Percentiles rank a stretch among this genome's conserved stretches.
Evolutionary conservation across 2,113 vertebrate species (phyloP).

Genomic region (Pygoscelis adeliae): DNA sequence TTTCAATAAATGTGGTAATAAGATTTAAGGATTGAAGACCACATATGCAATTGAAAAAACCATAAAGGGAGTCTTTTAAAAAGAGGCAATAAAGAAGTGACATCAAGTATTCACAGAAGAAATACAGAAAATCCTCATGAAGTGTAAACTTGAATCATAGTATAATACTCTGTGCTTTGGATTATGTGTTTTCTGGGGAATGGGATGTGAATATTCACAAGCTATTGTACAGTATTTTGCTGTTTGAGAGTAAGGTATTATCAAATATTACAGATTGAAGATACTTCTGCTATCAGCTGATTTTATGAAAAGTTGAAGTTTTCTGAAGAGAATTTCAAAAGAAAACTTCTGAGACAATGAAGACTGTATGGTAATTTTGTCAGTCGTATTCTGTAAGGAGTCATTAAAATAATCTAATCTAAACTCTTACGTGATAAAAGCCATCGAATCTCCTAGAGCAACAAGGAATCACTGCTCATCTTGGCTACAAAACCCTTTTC

Average conservation of each 20-base stretch:
- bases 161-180: neutral
- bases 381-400: neutral
- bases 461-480: neutral
- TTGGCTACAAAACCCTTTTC: neutral
- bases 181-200: neutral
- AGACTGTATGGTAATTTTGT: neutral
- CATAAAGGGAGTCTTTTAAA: slow-evolving; percentile 39
- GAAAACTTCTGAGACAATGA: neutral
- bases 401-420: neutral
- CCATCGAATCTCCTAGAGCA: neutral
- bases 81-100: slow-evolving; percentile 8
- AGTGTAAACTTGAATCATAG: neutral
- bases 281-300: neutral
- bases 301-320: neutral
- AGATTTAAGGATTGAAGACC: slow-evolving; percentile 41
- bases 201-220: neutral
- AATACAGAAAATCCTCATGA: neutral
- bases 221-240: neutral
- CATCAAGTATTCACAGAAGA: neutral
- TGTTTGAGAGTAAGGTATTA: neutral
- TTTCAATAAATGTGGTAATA: slow-evolving; percentile 57
- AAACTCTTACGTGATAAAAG: neutral
- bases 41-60: slow-evolving; percentile 22
- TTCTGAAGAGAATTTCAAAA: neutral
- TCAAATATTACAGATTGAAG: neutral